A percentile compares a stretch with the other conserved stretches of the same genome.
These are phyloP conservation scores for Herminia tarsipennalis DNA, from an alignment of 2,888 invertebrate species.

Conservation along the genomic window DNA sequence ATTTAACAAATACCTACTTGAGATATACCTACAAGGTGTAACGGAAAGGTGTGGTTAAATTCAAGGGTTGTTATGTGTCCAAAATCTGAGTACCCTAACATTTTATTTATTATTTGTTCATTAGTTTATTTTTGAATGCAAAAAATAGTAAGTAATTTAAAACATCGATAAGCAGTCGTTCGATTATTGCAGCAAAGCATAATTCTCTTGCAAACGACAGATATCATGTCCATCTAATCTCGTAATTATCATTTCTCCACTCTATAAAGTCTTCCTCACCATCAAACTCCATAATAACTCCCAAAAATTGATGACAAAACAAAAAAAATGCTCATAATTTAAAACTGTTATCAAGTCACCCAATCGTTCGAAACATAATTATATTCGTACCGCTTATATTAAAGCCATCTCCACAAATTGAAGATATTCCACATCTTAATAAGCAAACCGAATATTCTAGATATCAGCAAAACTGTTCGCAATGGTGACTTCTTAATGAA, in stretches of 20 bases:
- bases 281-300: not conserved
- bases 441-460: conserved; percentile 78
- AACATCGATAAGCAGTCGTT: too few relatives aligned
- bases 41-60: too few relatives aligned
- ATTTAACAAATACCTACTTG: too few relatives aligned
- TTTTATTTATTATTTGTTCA: too few relatives aligned
- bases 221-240: too few relatives aligned
- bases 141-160: too few relatives aligned
- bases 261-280: not conserved
- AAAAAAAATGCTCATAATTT: not conserved
- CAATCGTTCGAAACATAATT: conserved; percentile 31
- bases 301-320: not conserved
- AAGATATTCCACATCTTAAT: conserved; percentile 76
- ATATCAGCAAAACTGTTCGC: conserved; percentile 77
- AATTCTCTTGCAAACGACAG: too few relatives aligned
- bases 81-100: too few relatives aligned
- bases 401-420: conserved; percentile 68
- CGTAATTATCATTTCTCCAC: not conserved
- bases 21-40: too few relatives aligned
- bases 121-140: too few relatives aligned
- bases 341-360: conserved; percentile 13
- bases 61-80: too few relatives aligned
- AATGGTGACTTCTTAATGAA: conserved; percentile 83
- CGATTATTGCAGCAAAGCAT: too few relatives aligned
- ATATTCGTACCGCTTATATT: conserved; percentile 55